Base-by-base conservation (phyloP, 2,113 vertebrate species). In the Anas platyrhynchos region DNA sequence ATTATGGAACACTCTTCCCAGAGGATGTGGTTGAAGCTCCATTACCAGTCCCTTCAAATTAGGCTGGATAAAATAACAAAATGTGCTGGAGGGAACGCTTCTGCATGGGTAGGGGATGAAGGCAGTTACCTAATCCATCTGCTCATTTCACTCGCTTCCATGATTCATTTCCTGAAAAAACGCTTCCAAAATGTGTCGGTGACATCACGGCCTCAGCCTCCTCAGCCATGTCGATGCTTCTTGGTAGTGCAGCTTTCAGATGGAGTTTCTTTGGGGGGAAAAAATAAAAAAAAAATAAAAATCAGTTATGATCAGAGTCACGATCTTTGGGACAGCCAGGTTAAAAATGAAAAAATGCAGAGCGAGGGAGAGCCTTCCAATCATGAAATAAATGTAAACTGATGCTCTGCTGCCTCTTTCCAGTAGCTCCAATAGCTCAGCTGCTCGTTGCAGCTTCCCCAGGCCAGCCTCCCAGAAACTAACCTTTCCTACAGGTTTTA, bases 111-210 rank as follows among this genome's bases (percentile, higher is more conserved):
- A 68, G 61, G 38, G 27, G 77, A 81, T 72, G 86, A 43, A 56
- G 74, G 23, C 26, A 22, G 72, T 95, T 89, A 80, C 82, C 75
- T 88, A 85, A 91, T 83, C 38, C 4, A 6, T 93, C 90, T 73
- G 85, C 16, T 15, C 71, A 13, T 94, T 94, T 88, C 54, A 13
- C 50, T 96, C 65, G 50, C 85, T 94, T 91, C 90, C 50, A 48
- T 96, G 88, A 91, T 94, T 92, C 65, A 88, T 94, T 91, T 97
- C 83, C 92, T 88, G 73, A 81, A 81, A 46, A 46, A 75, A 25
- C 34, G 9, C 73, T 86, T 86, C 76, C 76, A 81, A 56, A 92
- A 81, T 59, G 56, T 92, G 83, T 55, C 67, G 84, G 67, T 93
- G 94, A 94, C 91, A 67, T 94, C 91, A 74, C 3, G 0, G 86